Evolutionary conservation across 2,888 invertebrate species (phyloP), one percentile per base, ranked within the genome.

Genomic region (Trilocha varians): DNA sequence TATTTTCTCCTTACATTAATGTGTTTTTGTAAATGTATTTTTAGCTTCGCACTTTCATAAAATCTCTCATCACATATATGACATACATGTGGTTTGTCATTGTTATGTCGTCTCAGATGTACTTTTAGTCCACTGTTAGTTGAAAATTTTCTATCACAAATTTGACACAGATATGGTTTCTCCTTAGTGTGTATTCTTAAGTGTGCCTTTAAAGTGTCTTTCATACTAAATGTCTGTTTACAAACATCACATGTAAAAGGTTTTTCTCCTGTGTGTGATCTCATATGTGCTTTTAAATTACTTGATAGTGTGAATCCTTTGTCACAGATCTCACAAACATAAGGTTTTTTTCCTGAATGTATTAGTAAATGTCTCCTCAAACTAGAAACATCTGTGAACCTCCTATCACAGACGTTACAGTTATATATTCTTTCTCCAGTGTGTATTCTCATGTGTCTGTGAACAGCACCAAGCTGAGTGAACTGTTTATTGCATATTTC

Each of bases 401-500:
- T 25, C 25, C 11, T 25, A 48, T 25, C 25, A 11, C 25, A 25
- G 8, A 25, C 5, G 2, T 25, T 11, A 5, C 25, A 25, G 11
- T 2, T 11, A 25, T 25, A 25, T 9, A 11, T 9, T 25, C 2
- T 25, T 5, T 25, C 25, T 3, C 8, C 25, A 5, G 25, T 25
- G 11, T 25, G 25, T 5, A 25, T 3, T 25, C 25, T 25, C 25
- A 25, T 4, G 8, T 18, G 18, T 18, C 18, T 18, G 18, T 18
- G 5, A 4, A 18, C 4, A 5, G 11, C 25, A 25, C 5, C 11
- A 9, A 9, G 6, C 11, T 9, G 6, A 9, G 11, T 11, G 4
- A 25, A 25, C 6, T 11, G 8, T 25, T 25, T 25, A 5, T 38
- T 11, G 16, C 51, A 49, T 25, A 38, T 13, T 4, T 46, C 35